Conservation (phyloP, 2,113 vertebrate genomes). For the Xiphias gladius region DNA sequence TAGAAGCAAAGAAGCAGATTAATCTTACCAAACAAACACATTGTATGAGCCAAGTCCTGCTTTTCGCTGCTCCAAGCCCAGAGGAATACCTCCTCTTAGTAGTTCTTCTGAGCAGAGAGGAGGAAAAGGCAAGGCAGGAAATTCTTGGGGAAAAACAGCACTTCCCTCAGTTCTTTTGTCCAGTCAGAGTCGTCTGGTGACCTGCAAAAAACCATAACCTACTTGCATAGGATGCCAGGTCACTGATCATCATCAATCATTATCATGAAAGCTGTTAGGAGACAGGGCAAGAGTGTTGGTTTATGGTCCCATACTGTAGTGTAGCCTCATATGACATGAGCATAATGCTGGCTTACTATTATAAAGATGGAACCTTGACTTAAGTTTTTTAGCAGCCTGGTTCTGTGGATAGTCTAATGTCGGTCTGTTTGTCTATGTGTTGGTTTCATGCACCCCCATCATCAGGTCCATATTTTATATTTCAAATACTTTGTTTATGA, state of each 20-base stretch:
- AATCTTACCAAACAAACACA: conserved; percentile 42
- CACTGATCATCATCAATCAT: conserved; percentile 4
- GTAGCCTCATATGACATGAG: too few species aligned
- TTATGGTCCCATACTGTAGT: too few species aligned
- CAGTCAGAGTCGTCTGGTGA: conserved; percentile 54
- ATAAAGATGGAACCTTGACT: too few species aligned
- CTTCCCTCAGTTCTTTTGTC: conserved; percentile 75
- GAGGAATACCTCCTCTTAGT: conserved; percentile 36
- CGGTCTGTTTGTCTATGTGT: too few species aligned
- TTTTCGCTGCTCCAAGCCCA: conserved; percentile 8
- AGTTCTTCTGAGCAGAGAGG: conserved; percentile 49
- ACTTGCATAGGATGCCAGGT: neutral
- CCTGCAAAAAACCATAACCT: neutral
- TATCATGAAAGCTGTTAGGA: neutral
- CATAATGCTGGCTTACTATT: neutral
- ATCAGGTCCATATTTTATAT: too few species aligned
- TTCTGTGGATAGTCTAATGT: too few species aligned
- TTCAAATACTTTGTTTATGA: too few species aligned
- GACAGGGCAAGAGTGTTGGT: too few species aligned
- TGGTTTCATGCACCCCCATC: too few species aligned
- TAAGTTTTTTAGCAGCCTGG: too few species aligned
- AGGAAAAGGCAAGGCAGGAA: conserved; percentile 84
- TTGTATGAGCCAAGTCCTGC: conserved; percentile 20
- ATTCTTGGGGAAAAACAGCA: conserved; percentile 70
- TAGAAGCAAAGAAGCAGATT: conserved; percentile 18